phyloP scores from a whole-genome alignment of 2,888 invertebrate species.

The Zygothrica quintamaculata region DNA sequence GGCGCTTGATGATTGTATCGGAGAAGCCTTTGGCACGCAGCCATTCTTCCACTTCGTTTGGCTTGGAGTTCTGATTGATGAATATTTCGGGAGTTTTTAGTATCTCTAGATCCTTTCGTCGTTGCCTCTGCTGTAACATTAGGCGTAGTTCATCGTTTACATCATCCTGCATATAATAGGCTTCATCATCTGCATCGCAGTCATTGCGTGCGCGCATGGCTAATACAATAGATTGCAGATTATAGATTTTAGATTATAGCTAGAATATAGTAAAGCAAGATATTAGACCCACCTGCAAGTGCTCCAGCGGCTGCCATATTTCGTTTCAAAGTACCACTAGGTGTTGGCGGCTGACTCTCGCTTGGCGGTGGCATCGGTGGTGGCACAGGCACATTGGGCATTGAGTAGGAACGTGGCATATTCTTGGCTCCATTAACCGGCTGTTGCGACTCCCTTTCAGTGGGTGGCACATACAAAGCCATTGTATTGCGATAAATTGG shows the following conservation, averaged over 20 bases:
- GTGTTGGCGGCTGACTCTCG: slow-evolving; percentile 70
- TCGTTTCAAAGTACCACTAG: slow-evolving; percentile 74
- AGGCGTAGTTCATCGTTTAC: slow-evolving; percentile 90
- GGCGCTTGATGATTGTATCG: slow-evolving; percentile 87
- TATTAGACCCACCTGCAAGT: slow-evolving; percentile 63
- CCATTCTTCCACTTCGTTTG: slow-evolving; percentile 92
- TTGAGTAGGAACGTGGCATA: slow-evolving; percentile 77
- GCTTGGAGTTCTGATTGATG: slow-evolving; percentile 90
- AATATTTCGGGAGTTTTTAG: slow-evolving; percentile 90
- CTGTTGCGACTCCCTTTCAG: slow-evolving; percentile 70
- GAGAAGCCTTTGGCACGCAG: slow-evolving; percentile 93
- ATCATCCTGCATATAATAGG: slow-evolving; percentile 83
- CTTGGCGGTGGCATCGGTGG: slow-evolving; percentile 84
- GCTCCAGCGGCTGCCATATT: slow-evolving; percentile 79
- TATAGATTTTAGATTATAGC: neutral
- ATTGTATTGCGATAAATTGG: slow-evolving; percentile 67
- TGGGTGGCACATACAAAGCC: slow-evolving; percentile 55
- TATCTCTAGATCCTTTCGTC: slow-evolving; percentile 88
- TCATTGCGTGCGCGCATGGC: slow-evolving; percentile 82
- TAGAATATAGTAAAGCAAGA: neutral
- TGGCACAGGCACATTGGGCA: slow-evolving; percentile 84
- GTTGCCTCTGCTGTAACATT: slow-evolving; percentile 88
- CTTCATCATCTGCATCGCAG: slow-evolving; percentile 69
- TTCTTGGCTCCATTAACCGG: slow-evolving; percentile 46
- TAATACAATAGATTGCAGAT: slow-evolving; percentile 10